Percentiles rank a stretch among this genome's conserved stretches.
phyloP scores from a whole-genome alignment of 2,888 invertebrate species.

The Parnassius apollo region DNA sequence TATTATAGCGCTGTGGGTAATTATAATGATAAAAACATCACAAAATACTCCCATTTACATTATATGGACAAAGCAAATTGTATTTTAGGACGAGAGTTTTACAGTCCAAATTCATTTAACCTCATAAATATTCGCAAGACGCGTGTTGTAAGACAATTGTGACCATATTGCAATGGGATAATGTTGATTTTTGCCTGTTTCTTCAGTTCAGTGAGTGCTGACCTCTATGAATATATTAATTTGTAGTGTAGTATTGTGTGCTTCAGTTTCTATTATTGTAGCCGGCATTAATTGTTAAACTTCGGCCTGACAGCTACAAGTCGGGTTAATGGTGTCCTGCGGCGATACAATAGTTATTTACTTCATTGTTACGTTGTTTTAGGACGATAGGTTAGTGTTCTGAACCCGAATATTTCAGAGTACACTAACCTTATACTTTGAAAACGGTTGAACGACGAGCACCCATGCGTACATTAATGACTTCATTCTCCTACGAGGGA shows the following conservation, averaged over 20 bases:
- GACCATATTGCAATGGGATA: conserved; percentile 2
- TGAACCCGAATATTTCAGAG: conserved; percentile 28
- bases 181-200: conserved; percentile 18
- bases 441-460: conserved; percentile 10
- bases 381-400: conserved; percentile 52
- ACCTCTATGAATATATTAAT: conserved; percentile 76
- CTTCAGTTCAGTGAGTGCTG: conserved; percentile 45
- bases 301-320: conserved; percentile 65
- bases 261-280: conserved; percentile 73
- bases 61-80: conserved; percentile 14
- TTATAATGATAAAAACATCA: conserved; percentile 50
- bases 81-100: conserved; percentile 3
- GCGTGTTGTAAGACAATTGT: not conserved
- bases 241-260: conserved; percentile 69
- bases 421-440: conserved; percentile 17
- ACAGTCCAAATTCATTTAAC: conserved; percentile 15
- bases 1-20: conserved; percentile 47
- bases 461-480: not conserved
- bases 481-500: not conserved
- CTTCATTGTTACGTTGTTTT: conserved; percentile 60
- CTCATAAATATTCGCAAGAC: not conserved
- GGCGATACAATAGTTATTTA: conserved; percentile 66
- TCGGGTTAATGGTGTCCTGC: conserved; percentile 64
- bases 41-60: conserved; percentile 34
- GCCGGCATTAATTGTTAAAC: conserved; percentile 70